Percentiles rank a stretch among this genome's conserved stretches.
These are phyloP conservation scores for Cerastis rubricosa DNA, from an alignment of 2,888 invertebrate genomes.

Conservation along the genomic window DNA sequence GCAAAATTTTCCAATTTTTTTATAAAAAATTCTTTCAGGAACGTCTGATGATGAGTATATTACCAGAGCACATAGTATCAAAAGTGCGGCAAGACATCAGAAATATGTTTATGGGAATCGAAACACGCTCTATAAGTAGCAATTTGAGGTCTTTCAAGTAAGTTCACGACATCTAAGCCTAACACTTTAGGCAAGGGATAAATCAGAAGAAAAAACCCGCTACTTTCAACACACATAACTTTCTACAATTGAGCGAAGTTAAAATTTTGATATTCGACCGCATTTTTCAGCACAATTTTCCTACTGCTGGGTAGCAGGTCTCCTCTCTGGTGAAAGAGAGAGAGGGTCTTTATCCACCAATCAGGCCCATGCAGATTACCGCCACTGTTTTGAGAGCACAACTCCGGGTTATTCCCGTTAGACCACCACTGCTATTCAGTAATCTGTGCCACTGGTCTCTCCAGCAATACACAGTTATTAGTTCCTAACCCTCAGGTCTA, in stretches of 20 bases:
- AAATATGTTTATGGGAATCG: slow-evolving; percentile 89
- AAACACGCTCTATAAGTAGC: slow-evolving; percentile 81
- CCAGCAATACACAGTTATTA: background rate
- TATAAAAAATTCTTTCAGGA: slow-evolving; percentile 90
- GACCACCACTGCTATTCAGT: too few relatives aligned
- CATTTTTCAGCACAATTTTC: background rate
- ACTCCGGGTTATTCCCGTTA: background rate
- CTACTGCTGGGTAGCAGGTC: background rate
- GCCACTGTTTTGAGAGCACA: background rate
- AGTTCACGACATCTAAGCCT: slow-evolving; percentile 42
- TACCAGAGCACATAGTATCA: slow-evolving; percentile 96
- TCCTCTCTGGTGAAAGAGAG: background rate
- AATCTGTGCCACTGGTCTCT: too few relatives aligned
- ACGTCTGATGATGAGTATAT: slow-evolving; percentile 95
- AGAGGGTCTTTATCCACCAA: background rate
- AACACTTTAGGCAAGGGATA: background rate
- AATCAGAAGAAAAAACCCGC: background rate
- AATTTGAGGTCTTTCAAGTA: slow-evolving; percentile 86
- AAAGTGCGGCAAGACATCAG: slow-evolving; percentile 91
- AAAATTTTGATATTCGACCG: too few relatives aligned
- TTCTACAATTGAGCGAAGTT: background rate
- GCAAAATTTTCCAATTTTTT: background rate
- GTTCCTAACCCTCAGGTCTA: background rate
- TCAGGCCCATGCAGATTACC: background rate
- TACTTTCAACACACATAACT: background rate